Evolutionary conservation across 2,797 vertebrate genomes (phyloP), one percentile per base, ranked within the genome.

Genomic region (Gymnothorax javanicus): DNA sequence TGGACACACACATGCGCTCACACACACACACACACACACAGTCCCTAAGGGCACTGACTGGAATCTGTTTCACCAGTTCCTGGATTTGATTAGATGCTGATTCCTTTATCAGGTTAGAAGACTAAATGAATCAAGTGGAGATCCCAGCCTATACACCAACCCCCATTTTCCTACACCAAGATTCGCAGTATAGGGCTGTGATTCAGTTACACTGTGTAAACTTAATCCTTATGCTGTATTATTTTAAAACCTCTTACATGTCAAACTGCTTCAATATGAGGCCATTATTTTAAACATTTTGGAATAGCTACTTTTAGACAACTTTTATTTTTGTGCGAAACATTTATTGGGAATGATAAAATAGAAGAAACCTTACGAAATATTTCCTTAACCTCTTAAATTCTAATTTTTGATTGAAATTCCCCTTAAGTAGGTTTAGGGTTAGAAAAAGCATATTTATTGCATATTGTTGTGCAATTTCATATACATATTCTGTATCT

Each of bases 281-380:
- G 75, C 20, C 20, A 54, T 79, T 20, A 20, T 50, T 33, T 52
- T 11, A 50, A 20, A 52, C 43, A 52, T 1, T 77, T 17, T 15
- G 12, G 6, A 79, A 25, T 79, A 17, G 15, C 43, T 15, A 75
- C 6, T 69, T 69, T 69, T 69, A 75, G 20, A 75, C 5, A 17
- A 12, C 17, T 75, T 75, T 50, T 75, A 50, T 8, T 11, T 33
- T 75, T 2, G n/a, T 23, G 20, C 20, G 7, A 67, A 67, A 73
- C 27, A 73, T 73, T 73, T 73, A 12, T 12, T 60, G 58, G 3
- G 23, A 83, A 60, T 52, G 64, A 84, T 86, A 54, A 87, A 88
- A 85, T 67, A 69, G 62, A 87, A 79, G 81, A 84, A 86, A 90
- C 85, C 82, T 82, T 85, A 82, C 85, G 87, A 84, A 43, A 81